phyloP scores from a whole-genome alignment of 1,140 invertebrate genomes.

The Lordiphosa mommai region DNA sequence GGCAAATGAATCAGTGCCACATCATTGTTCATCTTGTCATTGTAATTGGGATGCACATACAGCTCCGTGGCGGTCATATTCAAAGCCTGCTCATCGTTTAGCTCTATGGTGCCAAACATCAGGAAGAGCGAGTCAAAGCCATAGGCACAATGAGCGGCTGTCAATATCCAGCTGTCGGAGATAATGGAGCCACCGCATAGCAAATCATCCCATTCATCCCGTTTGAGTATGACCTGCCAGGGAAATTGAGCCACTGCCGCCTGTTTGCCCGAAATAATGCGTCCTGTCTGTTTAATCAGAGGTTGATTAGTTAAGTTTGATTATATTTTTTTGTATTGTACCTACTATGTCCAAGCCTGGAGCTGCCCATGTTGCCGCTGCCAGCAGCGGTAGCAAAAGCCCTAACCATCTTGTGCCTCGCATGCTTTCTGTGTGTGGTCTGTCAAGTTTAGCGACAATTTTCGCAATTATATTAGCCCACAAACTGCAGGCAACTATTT shows the following conservation, averaged over 20 bases:
- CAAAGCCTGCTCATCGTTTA: conserved; percentile 58
- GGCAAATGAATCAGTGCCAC: conserved; percentile 82
- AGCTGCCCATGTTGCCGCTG: background rate
- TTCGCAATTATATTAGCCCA: conserved; percentile 39
- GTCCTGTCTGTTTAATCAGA: conserved; percentile 44
- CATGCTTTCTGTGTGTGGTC: conserved; percentile 26
- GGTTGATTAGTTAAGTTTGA: background rate
- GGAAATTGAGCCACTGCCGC: conserved; percentile 56
- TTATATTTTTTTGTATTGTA: background rate
- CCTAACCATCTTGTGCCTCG: background rate
- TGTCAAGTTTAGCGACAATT: conserved; percentile 17
- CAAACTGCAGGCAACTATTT: conserved; percentile 10
- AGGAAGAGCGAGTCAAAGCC: conserved; percentile 57
- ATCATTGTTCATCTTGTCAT: conserved; percentile 80
- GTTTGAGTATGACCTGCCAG: conserved; percentile 72
- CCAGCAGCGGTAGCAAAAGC: background rate
- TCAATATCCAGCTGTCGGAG: conserved; percentile 81
- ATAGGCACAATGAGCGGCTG: conserved; percentile 82
- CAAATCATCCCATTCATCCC: conserved; percentile 53
- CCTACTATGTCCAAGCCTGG: conserved; percentile 16
- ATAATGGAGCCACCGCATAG: conserved; percentile 83
- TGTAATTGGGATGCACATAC: conserved; percentile 80
- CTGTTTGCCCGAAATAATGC: conserved; percentile 52
- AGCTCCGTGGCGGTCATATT: conserved; percentile 73
- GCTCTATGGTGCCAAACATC: conserved; percentile 80